These are phyloP conservation scores for Tridacna gigas DNA, from an alignment of 2,888 invertebrate genomes.

Conservation along the genomic window DNA sequence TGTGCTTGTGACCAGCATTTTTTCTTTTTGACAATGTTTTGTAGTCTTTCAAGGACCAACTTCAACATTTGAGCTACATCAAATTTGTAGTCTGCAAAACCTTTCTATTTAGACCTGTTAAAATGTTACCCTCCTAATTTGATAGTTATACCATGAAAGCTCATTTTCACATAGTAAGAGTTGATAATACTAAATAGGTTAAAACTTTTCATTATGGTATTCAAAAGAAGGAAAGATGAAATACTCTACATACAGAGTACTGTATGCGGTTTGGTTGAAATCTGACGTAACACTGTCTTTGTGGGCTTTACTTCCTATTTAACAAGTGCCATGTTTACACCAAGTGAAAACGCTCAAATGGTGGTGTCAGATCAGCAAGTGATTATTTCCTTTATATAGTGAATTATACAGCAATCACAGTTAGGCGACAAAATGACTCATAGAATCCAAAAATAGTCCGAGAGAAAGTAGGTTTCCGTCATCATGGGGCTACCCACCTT, in stretches of 20 bases:
- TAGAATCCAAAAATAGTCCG: constrained; percentile 75
- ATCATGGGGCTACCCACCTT: constrained; percentile 73
- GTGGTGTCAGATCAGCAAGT: constrained; percentile 26
- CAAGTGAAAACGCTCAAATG: background rate
- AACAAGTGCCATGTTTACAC: background rate
- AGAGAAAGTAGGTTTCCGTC: constrained; percentile 65
- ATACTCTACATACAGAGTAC: too few species aligned
- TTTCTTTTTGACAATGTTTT: too few species aligned
- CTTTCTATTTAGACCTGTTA: background rate
- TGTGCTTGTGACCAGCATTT: too few species aligned
- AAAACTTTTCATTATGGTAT: too few species aligned
- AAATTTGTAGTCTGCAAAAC: background rate
- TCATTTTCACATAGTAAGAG: too few species aligned
- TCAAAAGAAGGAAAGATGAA: too few species aligned
- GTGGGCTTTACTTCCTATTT: background rate
- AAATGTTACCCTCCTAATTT: too few species aligned
- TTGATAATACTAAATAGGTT: too few species aligned
- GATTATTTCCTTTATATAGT: constrained; percentile 55
- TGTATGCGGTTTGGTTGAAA: background rate
- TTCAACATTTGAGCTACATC: background rate
- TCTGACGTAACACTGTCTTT: constrained; percentile 1
- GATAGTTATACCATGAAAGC: background rate
- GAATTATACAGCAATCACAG: constrained; percentile 45
- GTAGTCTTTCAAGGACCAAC: too few species aligned
- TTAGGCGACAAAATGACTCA: constrained; percentile 69